phyloP scores from a whole-genome alignment of 2,113 vertebrate genomes.

The Zapornia atra region DNA sequence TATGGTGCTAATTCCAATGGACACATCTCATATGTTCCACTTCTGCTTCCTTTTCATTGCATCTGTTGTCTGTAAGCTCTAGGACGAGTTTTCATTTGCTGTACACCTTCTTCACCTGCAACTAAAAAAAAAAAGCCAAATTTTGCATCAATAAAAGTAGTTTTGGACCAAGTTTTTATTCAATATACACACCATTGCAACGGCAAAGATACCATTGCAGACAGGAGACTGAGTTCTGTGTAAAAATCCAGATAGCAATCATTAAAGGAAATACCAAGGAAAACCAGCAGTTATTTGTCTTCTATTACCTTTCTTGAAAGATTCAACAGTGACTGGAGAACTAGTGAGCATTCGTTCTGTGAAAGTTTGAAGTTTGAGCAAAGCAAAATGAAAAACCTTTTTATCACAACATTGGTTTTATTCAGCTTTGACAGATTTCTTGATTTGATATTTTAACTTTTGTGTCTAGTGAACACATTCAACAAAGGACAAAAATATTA shows the following conservation, averaged over 20 bases:
- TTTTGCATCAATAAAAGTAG: not conserved
- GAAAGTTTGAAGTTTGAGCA: not conserved
- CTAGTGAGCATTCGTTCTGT: not conserved
- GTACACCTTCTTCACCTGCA: not conserved
- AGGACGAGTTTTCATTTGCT: not conserved
- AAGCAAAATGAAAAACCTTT: not conserved
- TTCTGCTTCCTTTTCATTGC: not conserved
- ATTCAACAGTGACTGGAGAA: not conserved
- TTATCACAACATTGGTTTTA: not conserved
- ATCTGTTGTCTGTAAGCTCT: not conserved
- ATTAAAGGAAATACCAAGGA: not conserved
- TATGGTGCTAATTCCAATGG: not conserved
- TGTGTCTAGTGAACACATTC: not conserved
- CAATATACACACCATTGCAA: not conserved
- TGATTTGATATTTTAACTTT: not conserved
- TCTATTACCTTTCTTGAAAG: not conserved
- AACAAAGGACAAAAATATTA: not conserved
- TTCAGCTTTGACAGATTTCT: not conserved
- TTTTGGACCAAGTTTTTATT: not conserved
- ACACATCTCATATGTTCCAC: not conserved
- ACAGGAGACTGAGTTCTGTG: not conserved
- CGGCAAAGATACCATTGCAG: not conserved
- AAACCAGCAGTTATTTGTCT: not conserved
- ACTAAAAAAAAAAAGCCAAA: not conserved
- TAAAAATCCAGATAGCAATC: not conserved